Percentiles rank a stretch among this genome's conserved stretches.
Evolutionary conservation across 1,140 invertebrate species (phyloP).

Genomic region (Pachypsylla venusta): DNA sequence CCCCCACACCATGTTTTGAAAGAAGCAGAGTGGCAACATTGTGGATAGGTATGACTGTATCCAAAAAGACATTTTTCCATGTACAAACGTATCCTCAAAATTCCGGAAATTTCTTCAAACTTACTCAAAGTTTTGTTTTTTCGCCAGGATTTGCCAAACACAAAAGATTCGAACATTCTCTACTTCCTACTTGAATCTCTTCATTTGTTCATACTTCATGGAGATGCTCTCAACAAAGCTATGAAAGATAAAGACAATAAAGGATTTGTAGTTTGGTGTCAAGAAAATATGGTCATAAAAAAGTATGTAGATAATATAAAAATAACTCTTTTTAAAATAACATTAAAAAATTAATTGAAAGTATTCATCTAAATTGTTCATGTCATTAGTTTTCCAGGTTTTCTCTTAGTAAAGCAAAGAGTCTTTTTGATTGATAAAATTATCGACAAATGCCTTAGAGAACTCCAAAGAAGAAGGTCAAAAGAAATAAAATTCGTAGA

Average conservation of each 20-base stretch:
- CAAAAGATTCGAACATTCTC: slow-evolving; percentile 79
- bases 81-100: too few relatives aligned
- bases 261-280: slow-evolving; percentile 94
- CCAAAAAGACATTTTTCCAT: too few relatives aligned
- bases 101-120: too few relatives aligned
- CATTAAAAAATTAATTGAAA: too few relatives aligned
- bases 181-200: slow-evolving; percentile 87
- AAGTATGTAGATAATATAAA: slow-evolving; percentile 43
- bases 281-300: slow-evolving; percentile 88
- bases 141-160: slow-evolving; percentile 57
- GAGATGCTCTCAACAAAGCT: slow-evolving; percentile 77
- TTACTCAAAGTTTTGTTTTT: slow-evolving; percentile 10
- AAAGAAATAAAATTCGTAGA: too few relatives aligned
- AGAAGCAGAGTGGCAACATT: too few relatives aligned
- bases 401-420: not conserved
- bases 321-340: not conserved
- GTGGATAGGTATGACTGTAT: too few relatives aligned
- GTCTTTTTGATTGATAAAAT: too few relatives aligned
- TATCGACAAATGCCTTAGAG: too few relatives aligned
- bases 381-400: not conserved
- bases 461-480: too few relatives aligned
- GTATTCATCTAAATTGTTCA: too few relatives aligned
- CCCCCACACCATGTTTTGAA: too few relatives aligned
- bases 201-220: slow-evolving; percentile 81
- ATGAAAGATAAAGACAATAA: slow-evolving; percentile 78